phyloP scores from a whole-genome alignment of 1,140 invertebrate species.

The Neocloeon triangulifer region DNA sequence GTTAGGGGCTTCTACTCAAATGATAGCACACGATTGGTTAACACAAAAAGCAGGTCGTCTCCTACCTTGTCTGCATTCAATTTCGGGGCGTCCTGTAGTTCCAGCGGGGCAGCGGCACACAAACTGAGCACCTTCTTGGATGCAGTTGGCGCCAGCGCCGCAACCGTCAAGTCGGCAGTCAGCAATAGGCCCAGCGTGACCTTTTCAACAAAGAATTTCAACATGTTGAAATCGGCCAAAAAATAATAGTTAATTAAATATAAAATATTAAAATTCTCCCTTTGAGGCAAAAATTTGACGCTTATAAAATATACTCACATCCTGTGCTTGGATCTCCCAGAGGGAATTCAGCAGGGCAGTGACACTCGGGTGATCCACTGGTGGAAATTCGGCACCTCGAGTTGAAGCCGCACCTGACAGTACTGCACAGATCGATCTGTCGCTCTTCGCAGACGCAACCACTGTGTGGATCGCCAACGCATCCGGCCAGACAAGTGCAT shows the following conservation, averaged over 20 bases:
- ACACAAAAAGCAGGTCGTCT: constrained; percentile 10
- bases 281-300: neutral
- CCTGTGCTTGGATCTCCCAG: constrained; percentile 60
- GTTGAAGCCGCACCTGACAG: constrained; percentile 53
- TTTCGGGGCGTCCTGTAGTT: constrained; percentile 43
- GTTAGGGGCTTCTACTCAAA: too few relatives aligned
- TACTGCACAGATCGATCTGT: constrained; percentile 34
- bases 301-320: constrained; percentile 32
- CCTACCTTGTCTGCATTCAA: constrained; percentile 60
- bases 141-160: constrained; percentile 57
- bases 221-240: too few relatives aligned
- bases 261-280: neutral
- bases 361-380: constrained; percentile 46
- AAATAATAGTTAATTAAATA: constrained; percentile 1
- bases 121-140: constrained; percentile 51
- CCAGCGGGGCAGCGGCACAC: constrained; percentile 58
- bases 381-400: constrained; percentile 49
- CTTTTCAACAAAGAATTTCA: too few relatives aligned
- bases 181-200: constrained; percentile 33
- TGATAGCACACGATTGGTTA: neutral
- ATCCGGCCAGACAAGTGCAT: constrained; percentile 55
- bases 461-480: constrained; percentile 53
- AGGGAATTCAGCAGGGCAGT: constrained; percentile 57
- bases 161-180: constrained; percentile 67
- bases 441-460: constrained; percentile 47